phyloP scores from a whole-genome alignment of 2,113 vertebrate species.

The Panthera tigris region DNA sequence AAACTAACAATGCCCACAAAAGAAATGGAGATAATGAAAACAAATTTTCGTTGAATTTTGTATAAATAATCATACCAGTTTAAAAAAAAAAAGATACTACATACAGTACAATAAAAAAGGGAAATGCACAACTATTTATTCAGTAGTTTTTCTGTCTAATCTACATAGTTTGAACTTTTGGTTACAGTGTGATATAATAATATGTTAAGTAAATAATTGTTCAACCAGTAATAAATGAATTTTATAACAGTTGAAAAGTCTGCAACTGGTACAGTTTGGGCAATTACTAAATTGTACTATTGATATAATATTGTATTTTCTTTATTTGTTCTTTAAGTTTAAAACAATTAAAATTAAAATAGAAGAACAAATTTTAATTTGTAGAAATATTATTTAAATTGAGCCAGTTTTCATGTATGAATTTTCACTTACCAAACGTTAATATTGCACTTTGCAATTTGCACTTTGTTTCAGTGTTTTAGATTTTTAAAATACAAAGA shows the following conservation, averaged over 20 bases:
- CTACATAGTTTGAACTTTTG: background rate
- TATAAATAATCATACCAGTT: background rate
- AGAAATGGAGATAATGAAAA: background rate
- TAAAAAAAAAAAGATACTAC: background rate
- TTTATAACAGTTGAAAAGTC: background rate
- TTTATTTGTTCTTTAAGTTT: background rate
- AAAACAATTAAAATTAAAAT: background rate
- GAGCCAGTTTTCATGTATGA: background rate
- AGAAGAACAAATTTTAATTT: background rate
- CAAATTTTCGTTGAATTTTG: background rate
- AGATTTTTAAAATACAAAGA: background rate
- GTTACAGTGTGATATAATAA: background rate
- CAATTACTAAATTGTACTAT: background rate
- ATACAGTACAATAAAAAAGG: background rate
- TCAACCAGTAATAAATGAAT: background rate
- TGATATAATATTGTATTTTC: background rate
- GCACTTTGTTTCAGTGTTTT: background rate
- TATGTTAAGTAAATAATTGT: background rate
- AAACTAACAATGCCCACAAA: background rate
- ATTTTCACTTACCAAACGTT: background rate
- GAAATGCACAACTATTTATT: background rate
- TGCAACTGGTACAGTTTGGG: background rate
- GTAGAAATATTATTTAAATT: background rate
- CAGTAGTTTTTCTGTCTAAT: background rate
- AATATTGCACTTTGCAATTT: background rate